Evolutionary conservation across 2,888 invertebrate genomes (phyloP), one percentile per base, ranked within the genome.

Genomic region (Ophion ventricosus): DNA sequence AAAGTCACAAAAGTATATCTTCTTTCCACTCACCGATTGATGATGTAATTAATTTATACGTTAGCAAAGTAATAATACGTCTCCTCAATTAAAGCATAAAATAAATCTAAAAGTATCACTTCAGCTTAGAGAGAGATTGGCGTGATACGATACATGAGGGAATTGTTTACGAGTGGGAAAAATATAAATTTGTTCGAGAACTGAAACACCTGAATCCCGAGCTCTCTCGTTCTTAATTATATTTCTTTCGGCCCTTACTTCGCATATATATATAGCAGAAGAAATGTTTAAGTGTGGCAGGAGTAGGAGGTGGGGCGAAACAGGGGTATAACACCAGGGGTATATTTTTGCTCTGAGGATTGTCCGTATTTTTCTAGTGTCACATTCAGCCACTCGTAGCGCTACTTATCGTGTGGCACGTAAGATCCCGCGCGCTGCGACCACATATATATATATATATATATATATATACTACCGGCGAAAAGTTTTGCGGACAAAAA

Each of bases 181-280:
- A 29, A 59, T 35, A 79, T 54, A 40, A 67, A 29, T 43, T 85
- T 70, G 43, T 82, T 57, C 74, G 79, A 87, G 88, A 90, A 90
- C 88, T 89, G 88, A 86, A 90, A 89, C 90, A 90, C 87, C 90
- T 90, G 76, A 86, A 90, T 87, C 57, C 87, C 88, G 88, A 90
- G 88, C 84, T 89, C 88, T 87, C 79, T 77, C 75, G 72, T 75
- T 82, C 70, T 76, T 11, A 66, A 82, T 43, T 78, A 25, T 35
- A 23, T 57, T 25, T 29, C 29, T 17, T 59, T 73, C 57, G 49
- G 26, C 26, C 10, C 8, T 29, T 43, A 29, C 49, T 49, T 35
- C 29, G 54, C 56, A 29, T 64, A 75, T 10, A 43, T 43, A 14
- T 43, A 43, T 14, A 43, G 63, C 35, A 54, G 75, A 54, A 64